Evolutionary conservation across 2,888 invertebrate species (phyloP), one percentile per base, ranked within the genome.

Genomic region (Cloeon dipterum): DNA sequence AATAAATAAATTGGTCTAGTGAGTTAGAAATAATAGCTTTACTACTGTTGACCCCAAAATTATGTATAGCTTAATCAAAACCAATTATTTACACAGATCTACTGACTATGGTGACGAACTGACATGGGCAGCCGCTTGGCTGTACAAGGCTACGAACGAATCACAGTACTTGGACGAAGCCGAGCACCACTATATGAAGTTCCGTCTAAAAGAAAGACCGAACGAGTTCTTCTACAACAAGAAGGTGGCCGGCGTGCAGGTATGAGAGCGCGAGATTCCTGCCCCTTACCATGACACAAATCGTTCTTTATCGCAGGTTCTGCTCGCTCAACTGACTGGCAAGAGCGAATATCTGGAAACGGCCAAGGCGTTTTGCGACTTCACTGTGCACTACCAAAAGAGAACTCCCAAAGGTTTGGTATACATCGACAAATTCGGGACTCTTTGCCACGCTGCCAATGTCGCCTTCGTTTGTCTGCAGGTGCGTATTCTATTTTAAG

Each of bases 91-190:
- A n/a, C n/a, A n/a, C 40, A 63, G 63, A 46, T 62, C 62, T 26
- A 56, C 59, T 1, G 64, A 62, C 36, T 67, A 61, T 44, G 63
- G 62, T 1, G 66, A 67, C 45, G 66, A 67, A 44, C 48, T 68
- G 19, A 59, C 61, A 0, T 68, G 67, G 67, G 62, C 63, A 1
- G 65, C 66, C 0, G 50, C 58, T 2, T 67, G 67, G 67, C 47
- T 68, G 5, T 63, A 58, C 50, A 59, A 58, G 42, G 65, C 65
- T 3, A 64, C 66, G 2, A 56, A 56, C 23, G 56, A 62, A 5
- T 42, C 50, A 1, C 48, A 50, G 25, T 67, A 63, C 43, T 48
- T 64, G 36, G 54, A 58, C 23, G 60, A 62, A 29, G 63, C 65
- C 2, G 56, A 60, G 41, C 49, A 55, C 34, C 58, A 61, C 43